phyloP scores from a whole-genome alignment of 2,888 invertebrate genomes.

The Spialia ferax region DNA sequence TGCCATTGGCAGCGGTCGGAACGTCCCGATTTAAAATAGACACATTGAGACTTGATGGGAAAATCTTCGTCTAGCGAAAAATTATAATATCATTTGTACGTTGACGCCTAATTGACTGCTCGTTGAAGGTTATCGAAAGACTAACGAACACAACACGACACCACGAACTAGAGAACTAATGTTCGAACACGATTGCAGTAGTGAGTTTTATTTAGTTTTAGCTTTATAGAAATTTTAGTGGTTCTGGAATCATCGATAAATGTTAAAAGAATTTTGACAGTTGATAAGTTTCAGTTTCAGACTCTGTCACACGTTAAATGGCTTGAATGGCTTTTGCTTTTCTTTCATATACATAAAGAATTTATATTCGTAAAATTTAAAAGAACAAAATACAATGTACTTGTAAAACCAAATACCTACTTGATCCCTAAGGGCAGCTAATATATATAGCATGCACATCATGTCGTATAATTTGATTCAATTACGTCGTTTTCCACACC shows the following conservation, averaged over 20 bases:
- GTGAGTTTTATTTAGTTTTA: too few relatives aligned
- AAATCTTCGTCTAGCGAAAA: conserved; percentile 9
- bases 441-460: too few relatives aligned
- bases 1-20: conserved; percentile 38
- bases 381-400: too few relatives aligned
- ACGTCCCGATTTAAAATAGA: conserved; percentile 33
- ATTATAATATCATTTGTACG: conserved; percentile 12
- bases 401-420: too few relatives aligned
- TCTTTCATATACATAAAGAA: too few relatives aligned
- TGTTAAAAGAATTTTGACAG: too few relatives aligned
- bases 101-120: conserved; percentile 24
- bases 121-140: conserved; percentile 17
- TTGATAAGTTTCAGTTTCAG: too few relatives aligned
- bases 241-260: not conserved
- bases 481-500: not conserved
- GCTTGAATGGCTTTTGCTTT: too few relatives aligned
- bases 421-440: too few relatives aligned
- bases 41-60: conserved; percentile 12
- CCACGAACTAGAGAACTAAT: not conserved
- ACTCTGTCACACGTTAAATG: too few relatives aligned
- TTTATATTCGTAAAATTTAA: too few relatives aligned
- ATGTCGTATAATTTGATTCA: too few relatives aligned
- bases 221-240: not conserved
- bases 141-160: conserved; percentile 24
- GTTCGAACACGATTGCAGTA: not conserved